Evolutionary conservation across 2,888 invertebrate species (phyloP).

Genomic region (Stenodera caucasica): DNA sequence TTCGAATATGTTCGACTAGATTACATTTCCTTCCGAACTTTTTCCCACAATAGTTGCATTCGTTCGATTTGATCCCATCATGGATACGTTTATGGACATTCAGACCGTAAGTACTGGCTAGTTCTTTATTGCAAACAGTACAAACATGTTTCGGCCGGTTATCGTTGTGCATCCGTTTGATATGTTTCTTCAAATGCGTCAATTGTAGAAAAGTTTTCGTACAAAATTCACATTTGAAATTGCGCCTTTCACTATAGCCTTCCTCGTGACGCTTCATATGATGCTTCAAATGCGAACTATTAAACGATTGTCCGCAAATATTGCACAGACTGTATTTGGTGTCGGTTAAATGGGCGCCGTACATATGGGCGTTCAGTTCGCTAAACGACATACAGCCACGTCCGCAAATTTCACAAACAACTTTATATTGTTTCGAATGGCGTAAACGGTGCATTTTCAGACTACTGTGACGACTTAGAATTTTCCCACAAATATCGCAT

Average conservation of each 20-base stretch:
- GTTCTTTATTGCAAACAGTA: conserved; percentile 55
- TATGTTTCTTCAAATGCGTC: not conserved
- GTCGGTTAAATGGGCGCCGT: not conserved
- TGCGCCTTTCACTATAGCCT: not conserved
- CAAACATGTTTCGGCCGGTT: conserved; percentile 28
- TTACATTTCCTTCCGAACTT: conserved; percentile 46
- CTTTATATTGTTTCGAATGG: conserved; percentile 55
- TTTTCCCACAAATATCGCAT: not conserved
- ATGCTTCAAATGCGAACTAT: not conserved
- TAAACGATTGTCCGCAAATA: not conserved
- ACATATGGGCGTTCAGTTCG: not conserved
- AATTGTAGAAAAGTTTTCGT: not conserved
- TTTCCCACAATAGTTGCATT: conserved; percentile 59
- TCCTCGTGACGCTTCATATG: not conserved
- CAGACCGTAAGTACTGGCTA: conserved; percentile 34
- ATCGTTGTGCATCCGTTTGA: conserved; percentile 3
- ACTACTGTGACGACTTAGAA: too few species aligned
- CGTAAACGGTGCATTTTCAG: conserved; percentile 42
- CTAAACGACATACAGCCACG: conserved; percentile 52
- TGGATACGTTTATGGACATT: conserved; percentile 40
- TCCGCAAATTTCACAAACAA: conserved; percentile 58
- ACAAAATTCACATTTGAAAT: conserved; percentile 12
- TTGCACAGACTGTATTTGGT: not conserved
- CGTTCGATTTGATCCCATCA: conserved; percentile 46
- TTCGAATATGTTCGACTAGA: conserved; percentile 40